Base-by-base conservation (phyloP, 2,113 vertebrate genomes). In the Oplegnathus fasciatus region DNA sequence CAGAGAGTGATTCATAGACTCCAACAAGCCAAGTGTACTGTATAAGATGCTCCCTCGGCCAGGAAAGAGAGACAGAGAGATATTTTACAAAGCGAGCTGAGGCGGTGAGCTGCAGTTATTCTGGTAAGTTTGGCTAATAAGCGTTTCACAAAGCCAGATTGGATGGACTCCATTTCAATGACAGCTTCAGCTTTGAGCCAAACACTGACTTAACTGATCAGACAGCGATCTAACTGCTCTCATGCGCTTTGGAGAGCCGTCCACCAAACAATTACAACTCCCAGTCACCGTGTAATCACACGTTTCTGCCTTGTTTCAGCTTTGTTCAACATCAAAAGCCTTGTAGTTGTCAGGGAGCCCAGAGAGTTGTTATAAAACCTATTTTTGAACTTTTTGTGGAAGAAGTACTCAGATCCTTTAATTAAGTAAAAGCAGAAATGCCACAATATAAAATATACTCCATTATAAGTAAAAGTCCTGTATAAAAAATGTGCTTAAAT, bases 61-160 rank as follows among this genome's bases (percentile, higher is more conserved):
- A 78, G 65, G 71, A 30, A 50, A 66, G 2, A 46, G 40, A 68
- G 60, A 78, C 65, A 52, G 46, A 34, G 48, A 15, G 66, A 78
- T 54, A 64, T 87, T 74, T 82, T 24, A 72, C 46, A 78, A 62
- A 72, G 62, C 32, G 9, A 65, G 77, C 50, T 37, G n/a, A 64
- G 70, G 74, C 80, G 37, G 52, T 64, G 50, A 78, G 80, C 78
- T 74, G 66, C 69, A 78, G 69, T 78, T 89, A 84, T 88, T 78
- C 81, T 84, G n/a, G 73, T 66, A 28, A 50, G n/a, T 80, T 75
- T 88, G 78, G 75, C 72, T 58, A 37, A 79, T 54, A 40, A 55
- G 70, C 10, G 54, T 34, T 70, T 69, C 6, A 52, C 71, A 52
- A 61, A 79, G 86, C 75, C 82, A 87, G 75, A 84, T 72, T 84